Percentiles rank a stretch among this genome's conserved stretches.
These are phyloP conservation scores for Drosophila fuyamai DNA, from an alignment of 1,140 invertebrate genomes.

Conservation along the genomic window DNA sequence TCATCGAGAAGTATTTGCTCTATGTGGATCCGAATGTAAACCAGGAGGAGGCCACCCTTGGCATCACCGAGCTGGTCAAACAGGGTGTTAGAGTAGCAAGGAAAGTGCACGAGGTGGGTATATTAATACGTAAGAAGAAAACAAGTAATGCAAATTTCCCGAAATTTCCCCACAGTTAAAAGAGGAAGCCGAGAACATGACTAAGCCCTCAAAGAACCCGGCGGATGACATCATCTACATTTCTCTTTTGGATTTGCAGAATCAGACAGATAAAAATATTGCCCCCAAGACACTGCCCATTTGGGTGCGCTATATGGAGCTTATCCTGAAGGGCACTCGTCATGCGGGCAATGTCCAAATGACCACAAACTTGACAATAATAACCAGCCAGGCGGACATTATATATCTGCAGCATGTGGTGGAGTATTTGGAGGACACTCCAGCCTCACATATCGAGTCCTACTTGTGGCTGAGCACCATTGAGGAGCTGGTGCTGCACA, in stretches of 20 bases:
- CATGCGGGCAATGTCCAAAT: conserved; percentile 85
- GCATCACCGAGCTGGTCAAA: conserved; percentile 84
- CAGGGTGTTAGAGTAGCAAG: conserved; percentile 85
- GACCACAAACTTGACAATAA: conserved; percentile 86
- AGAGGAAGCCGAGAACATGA: conserved; percentile 85
- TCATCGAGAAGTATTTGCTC: conserved; percentile 85
- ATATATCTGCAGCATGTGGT: conserved; percentile 87
- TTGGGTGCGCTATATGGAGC: conserved; percentile 88
- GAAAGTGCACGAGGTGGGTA: conserved; percentile 86
- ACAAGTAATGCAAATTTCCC: background rate
- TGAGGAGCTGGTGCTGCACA: conserved; percentile 88
- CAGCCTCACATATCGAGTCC: conserved; percentile 87
- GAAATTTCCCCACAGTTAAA: conserved; percentile 84
- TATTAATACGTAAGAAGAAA: too few species aligned
- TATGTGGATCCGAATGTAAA: conserved; percentile 82
- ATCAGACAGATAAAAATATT: conserved; percentile 86
- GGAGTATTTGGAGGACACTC: conserved; percentile 86
- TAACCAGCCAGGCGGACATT: conserved; percentile 87
- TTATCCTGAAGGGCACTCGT: conserved; percentile 86
- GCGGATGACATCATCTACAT: conserved; percentile 87
- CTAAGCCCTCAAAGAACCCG: conserved; percentile 85
- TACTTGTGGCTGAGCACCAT: conserved; percentile 89
- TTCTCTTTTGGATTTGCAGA: conserved; percentile 87
- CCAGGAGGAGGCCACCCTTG: conserved; percentile 83
- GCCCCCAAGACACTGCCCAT: conserved; percentile 86